Evolutionary conservation across 2,797 vertebrate species (phyloP), one percentile per base, ranked within the genome.

Genomic region (Sebastes hubbsi): DNA sequence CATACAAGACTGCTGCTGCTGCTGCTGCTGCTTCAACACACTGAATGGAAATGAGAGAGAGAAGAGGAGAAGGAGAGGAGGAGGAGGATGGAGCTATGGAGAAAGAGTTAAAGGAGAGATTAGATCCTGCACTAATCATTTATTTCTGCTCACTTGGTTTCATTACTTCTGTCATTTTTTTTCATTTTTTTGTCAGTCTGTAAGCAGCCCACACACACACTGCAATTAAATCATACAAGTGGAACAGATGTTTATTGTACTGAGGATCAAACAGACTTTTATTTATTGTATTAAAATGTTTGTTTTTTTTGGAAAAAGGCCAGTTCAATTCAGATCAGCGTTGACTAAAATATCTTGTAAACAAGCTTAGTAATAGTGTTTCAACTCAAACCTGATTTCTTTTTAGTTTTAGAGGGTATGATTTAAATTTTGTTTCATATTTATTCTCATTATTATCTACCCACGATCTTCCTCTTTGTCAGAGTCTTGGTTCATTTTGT

Each of bases 81-180:
- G 38, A 42, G 63, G 6, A 20, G 7, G 61, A 16, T 12, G 63
- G 18, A 27, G 27, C 59, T 4, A 61, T 77, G 49, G 29, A 49
- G 79, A 27, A 61, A 49, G 80, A 77, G 90, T 78, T 80, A 82
- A 82, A 81, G 83, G 78, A 78, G 67, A 84, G 84, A 88, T 82
- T 72, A 69, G 46, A 87, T 85, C 80, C 78, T 73, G 73, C 75
- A 75, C 85, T 80, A 68, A 90, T 89, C 80, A 83, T 87, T 86
- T 87, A 77, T 84, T 87, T 83, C 72, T 86, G 76, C 83, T 75
- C 16, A 83, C 77, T 83, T 86, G 63, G 4, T 73, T 87, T 86
- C 70, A 78, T 87, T 76, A 81, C 82, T 85, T 84, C 38, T 69
- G 16, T 42, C 20, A 2, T 32, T 24, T 36, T 14, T 14, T 42